A percentile compares a stretch with the other conserved stretches of the same genome.
phyloP scores from a whole-genome alignment of 2,888 invertebrate genomes.

The Plagodis pulveraria region DNA sequence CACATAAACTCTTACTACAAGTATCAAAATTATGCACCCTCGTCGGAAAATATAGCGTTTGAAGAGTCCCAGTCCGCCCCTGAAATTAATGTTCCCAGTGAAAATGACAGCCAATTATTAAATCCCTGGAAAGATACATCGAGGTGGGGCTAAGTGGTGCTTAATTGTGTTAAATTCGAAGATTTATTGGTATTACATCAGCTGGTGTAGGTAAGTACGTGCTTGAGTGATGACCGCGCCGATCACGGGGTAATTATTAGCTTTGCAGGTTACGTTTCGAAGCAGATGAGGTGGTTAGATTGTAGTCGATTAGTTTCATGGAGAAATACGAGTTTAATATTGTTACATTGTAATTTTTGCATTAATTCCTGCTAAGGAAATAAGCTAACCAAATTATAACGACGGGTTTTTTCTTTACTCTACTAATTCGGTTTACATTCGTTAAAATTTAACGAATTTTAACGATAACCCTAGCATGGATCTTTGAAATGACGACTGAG shows the following conservation, averaged over 20 bases:
- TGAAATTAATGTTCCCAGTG: conserved; percentile 41
- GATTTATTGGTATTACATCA: conserved; percentile 5
- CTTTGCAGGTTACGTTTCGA: background rate
- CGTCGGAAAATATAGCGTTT: conserved; percentile 29
- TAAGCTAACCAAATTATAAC: too few relatives aligned
- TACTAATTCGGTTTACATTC: too few relatives aligned
- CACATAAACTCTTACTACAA: conserved; percentile 2
- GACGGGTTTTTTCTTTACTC: too few relatives aligned
- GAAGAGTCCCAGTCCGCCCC: conserved; percentile 33
- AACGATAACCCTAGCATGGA: too few relatives aligned
- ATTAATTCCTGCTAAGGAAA: too few relatives aligned
- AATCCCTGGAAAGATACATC: conserved; percentile 49
- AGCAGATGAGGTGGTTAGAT: too few relatives aligned
- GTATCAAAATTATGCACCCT: conserved; percentile 31
- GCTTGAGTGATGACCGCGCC: background rate
- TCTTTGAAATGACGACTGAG: too few relatives aligned
- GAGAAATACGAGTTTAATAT: too few relatives aligned
- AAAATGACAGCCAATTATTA: conserved; percentile 51
- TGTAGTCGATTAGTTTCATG: too few relatives aligned
- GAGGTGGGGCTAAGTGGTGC: conserved; percentile 45
- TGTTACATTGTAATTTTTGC: too few relatives aligned
- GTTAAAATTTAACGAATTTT: too few relatives aligned
- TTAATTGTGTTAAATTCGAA: conserved; percentile 36
- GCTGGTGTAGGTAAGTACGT: background rate
- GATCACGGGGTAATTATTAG: conserved; percentile 1